Percentiles rank a stretch among this genome's conserved stretches.
Conservation (phyloP, 2,888 invertebrate genomes). For the Sepioteuthis lessoniana region DNA sequence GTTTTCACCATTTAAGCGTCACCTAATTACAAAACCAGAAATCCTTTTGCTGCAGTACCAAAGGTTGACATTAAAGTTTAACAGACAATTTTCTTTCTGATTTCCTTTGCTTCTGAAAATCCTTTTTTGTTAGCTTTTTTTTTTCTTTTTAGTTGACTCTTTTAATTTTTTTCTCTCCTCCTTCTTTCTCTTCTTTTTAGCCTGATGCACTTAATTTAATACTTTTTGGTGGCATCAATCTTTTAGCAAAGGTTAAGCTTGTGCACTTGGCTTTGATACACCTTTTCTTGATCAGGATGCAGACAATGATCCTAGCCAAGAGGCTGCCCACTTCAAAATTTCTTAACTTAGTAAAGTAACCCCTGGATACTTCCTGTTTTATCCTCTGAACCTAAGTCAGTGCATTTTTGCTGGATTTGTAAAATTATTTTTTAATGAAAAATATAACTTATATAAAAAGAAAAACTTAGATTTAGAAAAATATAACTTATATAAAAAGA, state of each 20-base stretch:
- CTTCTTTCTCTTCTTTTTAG: not conserved
- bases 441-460: no score
- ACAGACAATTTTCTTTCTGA: not conserved
- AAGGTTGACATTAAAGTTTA: not conserved
- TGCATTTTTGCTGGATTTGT: not conserved
- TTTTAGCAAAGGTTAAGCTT: not conserved
- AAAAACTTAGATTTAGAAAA: no score
- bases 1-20: not conserved
- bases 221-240: not conserved
- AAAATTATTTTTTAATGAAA: not conserved
- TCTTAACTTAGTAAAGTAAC: not conserved
- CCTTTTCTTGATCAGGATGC: constrained; percentile 20
- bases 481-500: no score
- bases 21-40: constrained; percentile 18
- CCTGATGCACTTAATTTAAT: not conserved
- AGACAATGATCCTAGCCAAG: not conserved
- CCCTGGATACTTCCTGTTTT: constrained; percentile 8
- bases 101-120: not conserved
- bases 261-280: not conserved
- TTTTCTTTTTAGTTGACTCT: no score
- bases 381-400: not conserved
- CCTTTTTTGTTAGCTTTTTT: not conserved
- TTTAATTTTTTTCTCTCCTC: no score
- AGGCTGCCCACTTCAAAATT: not conserved
- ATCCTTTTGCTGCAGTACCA: not conserved